A percentile compares a stretch with the other conserved stretches of the same genome.
These are phyloP conservation scores for Tricholaema leucomelas DNA, from an alignment of 2,113 vertebrate species.

Conservation along the genomic window DNA sequence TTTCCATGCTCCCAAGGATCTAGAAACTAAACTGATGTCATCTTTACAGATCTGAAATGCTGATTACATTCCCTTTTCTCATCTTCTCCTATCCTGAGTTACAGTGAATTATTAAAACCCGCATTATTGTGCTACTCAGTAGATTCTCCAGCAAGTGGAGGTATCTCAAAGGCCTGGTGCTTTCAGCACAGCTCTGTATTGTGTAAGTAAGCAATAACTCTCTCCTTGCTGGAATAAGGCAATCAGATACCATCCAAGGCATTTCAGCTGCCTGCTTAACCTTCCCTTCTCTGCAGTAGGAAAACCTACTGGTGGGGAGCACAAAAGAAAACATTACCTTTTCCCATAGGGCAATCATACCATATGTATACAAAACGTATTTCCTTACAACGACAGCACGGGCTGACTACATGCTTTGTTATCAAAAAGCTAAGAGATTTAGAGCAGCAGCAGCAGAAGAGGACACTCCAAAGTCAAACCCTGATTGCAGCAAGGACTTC, in stretches of 20 bases:
- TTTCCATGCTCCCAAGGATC: not conserved
- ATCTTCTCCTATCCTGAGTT: not conserved
- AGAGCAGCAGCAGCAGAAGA: not conserved
- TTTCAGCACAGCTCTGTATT: not conserved
- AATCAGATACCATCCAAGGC: not conserved
- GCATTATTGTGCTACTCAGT: rapidly evolving
- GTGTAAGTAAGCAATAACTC: not conserved
- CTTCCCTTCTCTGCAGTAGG: not conserved
- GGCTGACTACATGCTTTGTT: rapidly evolving
- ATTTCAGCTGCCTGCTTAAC: not conserved
- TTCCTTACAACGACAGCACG: not conserved
- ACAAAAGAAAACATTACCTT: not conserved
- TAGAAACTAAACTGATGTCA: not conserved
- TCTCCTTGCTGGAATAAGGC: not conserved
- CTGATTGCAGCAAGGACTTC: not conserved
- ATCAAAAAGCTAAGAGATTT: not conserved
- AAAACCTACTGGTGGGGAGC: not conserved
- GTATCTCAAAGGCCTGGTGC: not conserved
- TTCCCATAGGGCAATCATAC: not conserved
- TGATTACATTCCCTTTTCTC: not conserved
- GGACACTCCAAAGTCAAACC: not conserved
- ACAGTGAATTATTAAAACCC: not conserved
- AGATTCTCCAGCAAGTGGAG: not conserved
- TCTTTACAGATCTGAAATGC: not conserved
- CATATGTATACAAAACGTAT: not conserved